Conservation (phyloP, 2,113 vertebrate genomes). For the Gallinago media region DNA sequence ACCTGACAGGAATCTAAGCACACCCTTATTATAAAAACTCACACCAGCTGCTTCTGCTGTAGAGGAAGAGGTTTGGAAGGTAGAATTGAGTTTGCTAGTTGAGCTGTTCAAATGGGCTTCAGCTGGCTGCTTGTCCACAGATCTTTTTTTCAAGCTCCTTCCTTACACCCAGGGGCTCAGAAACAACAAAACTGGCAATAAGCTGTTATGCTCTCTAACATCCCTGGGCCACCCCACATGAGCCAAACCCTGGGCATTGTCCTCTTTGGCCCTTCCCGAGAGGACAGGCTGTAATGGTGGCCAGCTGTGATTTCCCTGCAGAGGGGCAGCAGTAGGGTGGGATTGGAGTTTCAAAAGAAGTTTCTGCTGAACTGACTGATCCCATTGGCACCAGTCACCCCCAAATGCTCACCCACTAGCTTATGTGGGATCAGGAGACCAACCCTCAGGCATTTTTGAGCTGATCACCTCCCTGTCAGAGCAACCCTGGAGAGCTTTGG, state of each 20-base stretch:
- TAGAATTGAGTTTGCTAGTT: neutral
- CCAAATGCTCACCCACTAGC: neutral
- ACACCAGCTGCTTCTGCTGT: neutral
- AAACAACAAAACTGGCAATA: neutral
- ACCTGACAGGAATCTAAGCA: neutral
- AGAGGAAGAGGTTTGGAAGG: neutral
- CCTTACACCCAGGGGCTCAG: neutral
- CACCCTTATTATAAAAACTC: neutral
- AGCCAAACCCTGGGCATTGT: neutral
- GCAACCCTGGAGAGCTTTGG: neutral
- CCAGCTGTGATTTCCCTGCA: neutral
- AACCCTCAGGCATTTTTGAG: neutral
- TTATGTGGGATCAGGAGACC: neutral
- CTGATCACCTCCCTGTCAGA: neutral
- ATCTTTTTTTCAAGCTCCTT: neutral
- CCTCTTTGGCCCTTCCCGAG: accelerated
- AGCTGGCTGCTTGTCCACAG: neutral
- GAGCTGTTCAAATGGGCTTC: neutral
- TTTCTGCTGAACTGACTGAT: neutral
- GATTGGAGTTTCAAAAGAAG: neutral
- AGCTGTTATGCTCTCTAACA: neutral
- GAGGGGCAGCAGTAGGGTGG: neutral
- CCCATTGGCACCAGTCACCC: neutral
- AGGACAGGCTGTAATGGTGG: too few species aligned
- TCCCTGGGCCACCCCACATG: too few species aligned